Percentiles rank a stretch among this genome's conserved stretches.
phyloP scores from a whole-genome alignment of 1,140 invertebrate species.

The Asobara japonica region DNA sequence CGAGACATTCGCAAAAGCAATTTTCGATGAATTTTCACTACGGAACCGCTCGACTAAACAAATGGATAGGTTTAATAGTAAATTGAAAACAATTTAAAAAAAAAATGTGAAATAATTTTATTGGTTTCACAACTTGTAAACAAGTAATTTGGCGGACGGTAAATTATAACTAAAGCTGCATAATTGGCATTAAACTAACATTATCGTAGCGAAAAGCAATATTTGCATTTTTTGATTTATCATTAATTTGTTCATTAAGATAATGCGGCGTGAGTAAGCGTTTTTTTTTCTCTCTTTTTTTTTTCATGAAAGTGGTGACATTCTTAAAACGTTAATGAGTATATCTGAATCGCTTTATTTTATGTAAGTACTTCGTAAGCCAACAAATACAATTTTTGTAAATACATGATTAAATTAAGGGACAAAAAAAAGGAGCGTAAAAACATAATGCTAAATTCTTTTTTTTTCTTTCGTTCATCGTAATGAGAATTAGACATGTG shows the following conservation, averaged over 20 bases:
- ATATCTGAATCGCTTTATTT: background rate
- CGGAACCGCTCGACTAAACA: too few species aligned
- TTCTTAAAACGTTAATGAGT: background rate
- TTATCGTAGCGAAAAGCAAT: background rate
- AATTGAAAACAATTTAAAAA: too few species aligned
- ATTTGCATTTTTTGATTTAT: background rate
- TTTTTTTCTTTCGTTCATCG: background rate
- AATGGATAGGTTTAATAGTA: too few species aligned
- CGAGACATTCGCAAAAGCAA: too few species aligned
- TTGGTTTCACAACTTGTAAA: background rate
- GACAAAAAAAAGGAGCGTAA: background rate
- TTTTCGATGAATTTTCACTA: too few species aligned
- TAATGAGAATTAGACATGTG: conserved; percentile 26
- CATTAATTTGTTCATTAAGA: background rate
- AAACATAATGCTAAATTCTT: background rate
- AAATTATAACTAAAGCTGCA: background rate
- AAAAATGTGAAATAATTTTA: too few species aligned
- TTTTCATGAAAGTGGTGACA: background rate
- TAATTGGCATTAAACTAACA: background rate
- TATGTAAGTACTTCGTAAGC: background rate
- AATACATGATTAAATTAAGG: background rate
- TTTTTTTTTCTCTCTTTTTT: too few species aligned
- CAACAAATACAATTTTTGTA: conserved; percentile 5
- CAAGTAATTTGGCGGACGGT: background rate
- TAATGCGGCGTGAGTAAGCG: background rate